phyloP scores from a whole-genome alignment of 2,888 invertebrate genomes.

The Callimorpha dominula region DNA sequence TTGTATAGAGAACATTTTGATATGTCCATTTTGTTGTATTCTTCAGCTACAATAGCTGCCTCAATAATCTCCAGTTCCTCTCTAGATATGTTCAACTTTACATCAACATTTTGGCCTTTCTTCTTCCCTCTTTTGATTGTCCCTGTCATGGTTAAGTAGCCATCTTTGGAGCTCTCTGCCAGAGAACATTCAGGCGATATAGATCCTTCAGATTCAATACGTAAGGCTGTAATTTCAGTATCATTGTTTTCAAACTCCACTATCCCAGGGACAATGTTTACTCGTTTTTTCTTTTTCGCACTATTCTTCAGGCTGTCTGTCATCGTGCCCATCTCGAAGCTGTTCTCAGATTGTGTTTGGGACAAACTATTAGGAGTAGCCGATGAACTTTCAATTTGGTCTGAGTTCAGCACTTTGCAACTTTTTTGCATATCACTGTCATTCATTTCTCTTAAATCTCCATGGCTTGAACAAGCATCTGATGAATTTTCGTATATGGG shows the following conservation, averaged over 20 bases:
- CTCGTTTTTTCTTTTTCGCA: constrained; percentile 87
- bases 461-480: constrained; percentile 83
- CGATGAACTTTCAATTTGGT: constrained; percentile 75
- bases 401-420: constrained; percentile 71
- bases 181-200: constrained; percentile 86
- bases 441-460: constrained; percentile 73
- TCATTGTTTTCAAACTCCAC: constrained; percentile 75
- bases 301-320: constrained; percentile 81
- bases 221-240: constrained; percentile 75
- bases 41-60: constrained; percentile 87
- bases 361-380: constrained; percentile 80
- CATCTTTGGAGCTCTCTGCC: constrained; percentile 84
- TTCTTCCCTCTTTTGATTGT: constrained; percentile 91
- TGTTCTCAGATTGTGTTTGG: constrained; percentile 83
- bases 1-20: constrained; percentile 85
- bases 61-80: constrained; percentile 90
- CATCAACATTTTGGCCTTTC: constrained; percentile 90
- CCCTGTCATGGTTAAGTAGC: constrained; percentile 90
- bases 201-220: constrained; percentile 81
- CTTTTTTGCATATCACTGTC: constrained; percentile 75
- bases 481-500: constrained; percentile 85
- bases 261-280: constrained; percentile 87
- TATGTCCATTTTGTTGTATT: constrained; percentile 86
- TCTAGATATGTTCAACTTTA: constrained; percentile 90
- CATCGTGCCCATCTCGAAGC: constrained; percentile 80